Evolutionary conservation across 2,888 invertebrate species (phyloP), one percentile per base, ranked within the genome.

Genomic region (Osedax frankpressi): DNA sequence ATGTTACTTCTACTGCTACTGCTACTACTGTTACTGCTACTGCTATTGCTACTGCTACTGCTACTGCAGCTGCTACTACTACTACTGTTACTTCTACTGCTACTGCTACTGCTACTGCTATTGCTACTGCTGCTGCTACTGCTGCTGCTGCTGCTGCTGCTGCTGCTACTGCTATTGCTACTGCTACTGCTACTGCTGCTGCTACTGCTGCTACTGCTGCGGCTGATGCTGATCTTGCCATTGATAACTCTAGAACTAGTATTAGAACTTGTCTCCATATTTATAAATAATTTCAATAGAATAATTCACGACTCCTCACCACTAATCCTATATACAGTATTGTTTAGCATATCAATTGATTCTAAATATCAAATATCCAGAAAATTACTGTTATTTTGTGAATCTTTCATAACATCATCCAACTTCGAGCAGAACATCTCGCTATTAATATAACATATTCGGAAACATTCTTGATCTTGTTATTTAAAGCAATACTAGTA

Each of bases 51-150:
- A 67, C 60, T 74, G 62, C 68, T 74, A 65, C 73, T 63, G 65
- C 70, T 74, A 30, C 67, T 63, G 71, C 44, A 71, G 70, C 73
- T 75, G 65, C 70, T 63, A 74, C 73, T 70, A 63, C 74, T 73
- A 59, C 73, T 68, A 74, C 72, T 73, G 69, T 69, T 73, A 74
- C 73, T 68, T 68, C 74, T 44, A 44, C 44, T 44, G 19, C 44
- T 44, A 44, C 44, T 44, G 19, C 44, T 44, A 44, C 44, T 44
- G 19, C 44, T 44, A 44, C 44, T 44, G 19, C 44, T 44, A 44
- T 19, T 44, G 19, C 44, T 44, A 44, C 44, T 44, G 19, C 44
- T 44, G 19, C 44, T 44, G 19, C 44, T 44, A 44, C 44, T 44
- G 19, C 44, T 44, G 19, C 44, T 44, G 19, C 44, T 44, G 19